These are phyloP conservation scores for Theonella swinhoei DNA, from an alignment of 37 sponge, comb jelly and placozoan genomes.

Conservation along the genomic window DNA sequence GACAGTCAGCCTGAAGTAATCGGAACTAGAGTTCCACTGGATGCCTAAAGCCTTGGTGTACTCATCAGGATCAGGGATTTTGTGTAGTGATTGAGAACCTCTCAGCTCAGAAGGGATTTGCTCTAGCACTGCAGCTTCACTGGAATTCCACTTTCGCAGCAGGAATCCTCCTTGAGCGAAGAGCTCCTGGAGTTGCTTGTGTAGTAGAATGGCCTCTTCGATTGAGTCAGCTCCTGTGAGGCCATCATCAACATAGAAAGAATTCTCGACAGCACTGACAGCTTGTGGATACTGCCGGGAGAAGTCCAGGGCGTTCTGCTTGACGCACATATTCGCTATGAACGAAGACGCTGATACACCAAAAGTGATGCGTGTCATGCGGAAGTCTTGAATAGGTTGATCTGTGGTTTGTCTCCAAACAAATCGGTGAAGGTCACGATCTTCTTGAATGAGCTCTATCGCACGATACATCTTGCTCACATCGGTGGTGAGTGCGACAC, in stretches of 20 bases:
- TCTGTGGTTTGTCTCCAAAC: slow-evolving; percentile 33
- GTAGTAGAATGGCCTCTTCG: slow-evolving; percentile 21
- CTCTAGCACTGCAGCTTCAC: slow-evolving; percentile 23
- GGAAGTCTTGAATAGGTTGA: slow-evolving; percentile 12
- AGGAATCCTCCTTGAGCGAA: slow-evolving; percentile 22
- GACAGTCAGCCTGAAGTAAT: slow-evolving; percentile 27
- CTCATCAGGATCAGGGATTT: not conserved
- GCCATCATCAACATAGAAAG: slow-evolving; percentile 47
- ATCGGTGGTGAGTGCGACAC: slow-evolving; percentile 34
- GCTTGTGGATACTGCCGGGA: not conserved
- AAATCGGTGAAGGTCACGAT: slow-evolving; percentile 44
- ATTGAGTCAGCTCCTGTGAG: slow-evolving; percentile 38
- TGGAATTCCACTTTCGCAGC: slow-evolving; percentile 46
- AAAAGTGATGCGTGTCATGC: slow-evolving; percentile 57
- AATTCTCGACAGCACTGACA: not conserved
- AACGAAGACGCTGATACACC: slow-evolving; percentile 58
- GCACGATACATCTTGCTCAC: slow-evolving; percentile 47
- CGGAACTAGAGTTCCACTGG: slow-evolving; percentile 16
- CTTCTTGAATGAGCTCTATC: slow-evolving; percentile 3
- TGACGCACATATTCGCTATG: slow-evolving; percentile 54
- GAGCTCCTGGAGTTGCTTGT: slow-evolving; percentile 3
- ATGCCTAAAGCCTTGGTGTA: slow-evolving; percentile 37
- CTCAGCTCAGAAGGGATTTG: slow-evolving; percentile 8
- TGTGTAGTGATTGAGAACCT: not conserved
- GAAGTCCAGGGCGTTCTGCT: slow-evolving; percentile 41